These are phyloP conservation scores for Cabera pusaria DNA, from an alignment of 2,888 invertebrate genomes.

Conservation along the genomic window DNA sequence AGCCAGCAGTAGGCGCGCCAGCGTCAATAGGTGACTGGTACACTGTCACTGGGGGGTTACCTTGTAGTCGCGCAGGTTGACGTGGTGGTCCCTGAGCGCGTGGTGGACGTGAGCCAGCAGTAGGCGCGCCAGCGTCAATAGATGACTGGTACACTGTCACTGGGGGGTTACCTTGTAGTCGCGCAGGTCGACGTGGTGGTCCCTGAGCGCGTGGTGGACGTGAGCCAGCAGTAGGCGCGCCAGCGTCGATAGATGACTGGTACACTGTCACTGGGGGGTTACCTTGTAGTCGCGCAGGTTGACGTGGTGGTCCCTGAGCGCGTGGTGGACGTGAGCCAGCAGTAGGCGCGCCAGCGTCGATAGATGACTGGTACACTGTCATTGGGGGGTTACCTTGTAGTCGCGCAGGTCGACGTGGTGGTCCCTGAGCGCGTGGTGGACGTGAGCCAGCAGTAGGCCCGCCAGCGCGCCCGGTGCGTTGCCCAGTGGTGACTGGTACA, in stretches of 20 bases:
- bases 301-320: conserved; percentile 38
- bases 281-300: conserved; percentile 42
- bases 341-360: conserved; percentile 66
- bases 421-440: conserved; percentile 51
- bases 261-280: conserved; percentile 60
- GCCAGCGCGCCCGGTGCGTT: conserved; percentile 68
- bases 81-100: conserved; percentile 38
- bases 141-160: conserved; percentile 78
- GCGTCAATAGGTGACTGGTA: conserved; percentile 73
- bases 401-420: conserved; percentile 35
- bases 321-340: conserved; percentile 54
- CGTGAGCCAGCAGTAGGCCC: conserved; percentile 65
- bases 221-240: conserved; percentile 68
- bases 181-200: conserved; percentile 2
- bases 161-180: conserved; percentile 9
- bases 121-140: conserved; percentile 64
- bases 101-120: conserved; percentile 56
- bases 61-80: conserved; percentile 43
- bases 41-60: conserved; percentile 50
- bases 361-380: conserved; percentile 76
- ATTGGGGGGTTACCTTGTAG: conserved; percentile 41
- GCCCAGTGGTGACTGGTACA: conserved; percentile 75
- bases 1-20: conserved; percentile 67
- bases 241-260: conserved; percentile 71
- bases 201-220: conserved; percentile 45